Conservation (phyloP, 2,797 vertebrate species). For the Rhinichthys osculus region DNA sequence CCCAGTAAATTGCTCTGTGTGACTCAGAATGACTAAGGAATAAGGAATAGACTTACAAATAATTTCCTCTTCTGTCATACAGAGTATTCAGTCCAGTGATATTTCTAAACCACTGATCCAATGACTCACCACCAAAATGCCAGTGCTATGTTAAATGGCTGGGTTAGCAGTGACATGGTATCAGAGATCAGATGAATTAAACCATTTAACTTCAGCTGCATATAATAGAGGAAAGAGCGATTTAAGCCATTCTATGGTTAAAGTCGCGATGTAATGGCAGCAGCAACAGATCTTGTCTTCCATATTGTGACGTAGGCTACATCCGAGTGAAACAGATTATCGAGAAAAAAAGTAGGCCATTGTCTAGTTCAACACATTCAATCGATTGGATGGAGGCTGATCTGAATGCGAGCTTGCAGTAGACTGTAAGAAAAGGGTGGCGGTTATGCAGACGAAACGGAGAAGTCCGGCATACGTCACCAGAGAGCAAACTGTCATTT, state of each 20-base stretch:
- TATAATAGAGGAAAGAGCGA: neutral
- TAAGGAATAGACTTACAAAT: conserved; percentile 47
- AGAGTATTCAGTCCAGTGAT: conserved; percentile 50
- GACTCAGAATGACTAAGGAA: conserved; percentile 30
- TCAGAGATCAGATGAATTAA: conserved; percentile 36
- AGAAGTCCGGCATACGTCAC: neutral
- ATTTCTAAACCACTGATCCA: conserved; percentile 59
- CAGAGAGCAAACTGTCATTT: neutral
- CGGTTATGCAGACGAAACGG: neutral
- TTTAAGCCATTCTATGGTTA: neutral
- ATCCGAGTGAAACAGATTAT: neutral
- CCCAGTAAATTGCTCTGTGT: neutral
- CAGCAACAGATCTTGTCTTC: neutral
- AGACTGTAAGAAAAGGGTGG: neutral
- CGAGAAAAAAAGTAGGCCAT: neutral
- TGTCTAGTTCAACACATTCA: neutral
- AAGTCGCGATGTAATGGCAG: neutral
- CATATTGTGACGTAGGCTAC: neutral
- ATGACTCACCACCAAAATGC: conserved; percentile 59
- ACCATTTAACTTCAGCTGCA: conserved; percentile 1
- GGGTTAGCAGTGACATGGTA: conserved; percentile 47
- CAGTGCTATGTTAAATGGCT: conserved; percentile 56
- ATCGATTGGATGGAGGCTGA: neutral
- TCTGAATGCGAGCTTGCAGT: neutral
- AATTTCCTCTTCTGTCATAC: conserved; percentile 52